phyloP scores from a whole-genome alignment of 2,797 vertebrate genomes.

The Parambassis ranga region DNA sequence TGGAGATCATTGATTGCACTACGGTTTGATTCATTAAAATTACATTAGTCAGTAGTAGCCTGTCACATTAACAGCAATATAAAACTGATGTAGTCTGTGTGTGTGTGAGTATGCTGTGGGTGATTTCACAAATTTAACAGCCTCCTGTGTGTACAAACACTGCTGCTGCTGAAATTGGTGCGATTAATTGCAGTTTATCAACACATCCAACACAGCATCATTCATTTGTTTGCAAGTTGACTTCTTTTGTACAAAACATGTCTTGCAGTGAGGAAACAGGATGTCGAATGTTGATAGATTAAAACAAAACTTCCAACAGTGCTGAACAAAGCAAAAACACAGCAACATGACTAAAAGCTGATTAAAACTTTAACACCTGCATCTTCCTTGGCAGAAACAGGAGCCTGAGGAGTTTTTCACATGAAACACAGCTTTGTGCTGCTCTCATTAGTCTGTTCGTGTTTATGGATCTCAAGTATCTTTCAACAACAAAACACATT shows the following conservation, averaged over 20 bases:
- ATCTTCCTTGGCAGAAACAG: background rate
- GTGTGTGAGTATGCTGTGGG: constrained; percentile 15
- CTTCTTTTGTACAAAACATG: constrained; percentile 11
- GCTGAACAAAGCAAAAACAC: constrained; percentile 12
- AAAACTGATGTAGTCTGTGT: constrained; percentile 37
- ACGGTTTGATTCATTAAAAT: constrained; percentile 50
- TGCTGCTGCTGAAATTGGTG: constrained; percentile 7
- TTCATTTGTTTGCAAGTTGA: background rate
- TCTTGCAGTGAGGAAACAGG: background rate
- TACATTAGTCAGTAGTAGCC: constrained; percentile 50
- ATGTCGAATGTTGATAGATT: constrained; percentile 10
- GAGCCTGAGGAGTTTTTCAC: constrained; percentile 3
- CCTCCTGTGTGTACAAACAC: background rate
- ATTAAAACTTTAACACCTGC: constrained; percentile 18
- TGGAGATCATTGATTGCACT: constrained; percentile 36
- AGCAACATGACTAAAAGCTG: constrained; percentile 5
- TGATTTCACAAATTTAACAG: constrained; percentile 36
- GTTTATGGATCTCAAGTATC: background rate
- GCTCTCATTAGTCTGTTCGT: background rate
- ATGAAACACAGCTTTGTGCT: background rate
- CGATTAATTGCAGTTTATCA: constrained; percentile 11
- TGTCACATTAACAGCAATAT: constrained; percentile 38
- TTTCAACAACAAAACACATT: too few relatives aligned
- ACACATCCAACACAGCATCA: background rate
- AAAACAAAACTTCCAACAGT: constrained; percentile 4